These are phyloP conservation scores for Rhopilema esculentum DNA, from an alignment of 30 jellyfish, hydroid and myxozoan genomes.

Conservation along the genomic window DNA sequence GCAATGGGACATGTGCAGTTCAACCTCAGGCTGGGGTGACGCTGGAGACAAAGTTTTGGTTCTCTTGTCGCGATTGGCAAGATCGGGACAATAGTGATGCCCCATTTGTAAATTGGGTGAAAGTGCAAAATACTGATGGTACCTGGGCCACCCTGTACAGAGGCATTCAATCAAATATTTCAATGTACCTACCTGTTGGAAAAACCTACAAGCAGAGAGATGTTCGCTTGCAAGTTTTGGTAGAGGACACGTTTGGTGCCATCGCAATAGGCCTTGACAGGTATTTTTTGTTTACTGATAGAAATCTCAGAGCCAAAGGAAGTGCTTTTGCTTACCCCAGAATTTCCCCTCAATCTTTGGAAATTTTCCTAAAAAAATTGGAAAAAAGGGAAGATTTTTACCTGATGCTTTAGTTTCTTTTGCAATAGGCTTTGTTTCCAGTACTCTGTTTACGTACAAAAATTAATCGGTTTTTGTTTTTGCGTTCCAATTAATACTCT, in stretches of 20 bases:
- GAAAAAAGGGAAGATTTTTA: too few species aligned
- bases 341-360: too few species aligned
- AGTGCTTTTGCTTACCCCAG: too few species aligned
- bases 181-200: slow-evolving; percentile 64
- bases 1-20: slow-evolving; percentile 76
- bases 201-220: slow-evolving; percentile 1
- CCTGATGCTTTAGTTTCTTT: too few species aligned
- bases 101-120: slow-evolving; percentile 78
- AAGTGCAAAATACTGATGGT: slow-evolving; percentile 13
- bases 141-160: slow-evolving; percentile 66
- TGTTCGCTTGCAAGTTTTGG: slow-evolving; percentile 53
- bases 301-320: background rate
- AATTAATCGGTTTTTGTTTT: too few species aligned
- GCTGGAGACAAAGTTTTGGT: slow-evolving; percentile 60
- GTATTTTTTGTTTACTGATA: too few species aligned
- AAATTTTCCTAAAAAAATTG: too few species aligned
- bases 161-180: slow-evolving; percentile 65
- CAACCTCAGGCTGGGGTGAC: slow-evolving; percentile 72
- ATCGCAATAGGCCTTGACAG: slow-evolving; percentile 64
- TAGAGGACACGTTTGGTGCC: slow-evolving; percentile 90
- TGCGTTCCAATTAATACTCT: too few species aligned
- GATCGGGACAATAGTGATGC: slow-evolving; percentile 75
- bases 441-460: too few species aligned
- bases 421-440: too few species aligned
- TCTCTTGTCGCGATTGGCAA: slow-evolving; percentile 71